phyloP scores from a whole-genome alignment of 2,113 vertebrate genomes.

The Chloropsis cyanopogon region DNA sequence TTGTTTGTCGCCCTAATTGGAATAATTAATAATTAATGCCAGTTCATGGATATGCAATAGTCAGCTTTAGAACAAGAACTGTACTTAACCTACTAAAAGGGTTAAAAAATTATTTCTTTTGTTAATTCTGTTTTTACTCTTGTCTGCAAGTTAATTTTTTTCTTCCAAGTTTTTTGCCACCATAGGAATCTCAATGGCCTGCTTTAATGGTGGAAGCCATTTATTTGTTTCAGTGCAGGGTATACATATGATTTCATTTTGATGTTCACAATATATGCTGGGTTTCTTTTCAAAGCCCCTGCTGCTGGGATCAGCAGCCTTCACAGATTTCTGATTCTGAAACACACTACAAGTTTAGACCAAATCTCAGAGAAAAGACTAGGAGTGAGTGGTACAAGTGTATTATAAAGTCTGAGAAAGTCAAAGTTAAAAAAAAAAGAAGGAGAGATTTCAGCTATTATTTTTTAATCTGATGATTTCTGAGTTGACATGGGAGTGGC shows the following conservation, averaged over 20 bases:
- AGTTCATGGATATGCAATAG: background rate
- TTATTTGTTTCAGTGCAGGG: background rate
- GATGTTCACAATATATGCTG: background rate
- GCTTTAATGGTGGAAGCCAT: background rate
- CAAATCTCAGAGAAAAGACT: background rate
- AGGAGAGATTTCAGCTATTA: background rate
- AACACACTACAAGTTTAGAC: background rate
- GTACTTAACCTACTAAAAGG: background rate
- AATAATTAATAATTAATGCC: constrained; percentile 57
- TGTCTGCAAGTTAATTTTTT: background rate
- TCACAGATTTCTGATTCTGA: background rate
- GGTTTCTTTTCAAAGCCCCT: background rate
- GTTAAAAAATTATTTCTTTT: background rate
- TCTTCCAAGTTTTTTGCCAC: background rate
- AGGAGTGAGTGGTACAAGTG: background rate
- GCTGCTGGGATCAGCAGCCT: background rate
- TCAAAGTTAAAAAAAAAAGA: background rate
- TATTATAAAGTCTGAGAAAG: background rate
- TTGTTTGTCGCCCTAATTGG: constrained; percentile 58
- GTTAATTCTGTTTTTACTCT: background rate
- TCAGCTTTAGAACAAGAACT: background rate
- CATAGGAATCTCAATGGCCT: background rate
- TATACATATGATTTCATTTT: background rate
- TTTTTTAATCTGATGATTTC: background rate
- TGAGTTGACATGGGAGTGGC: background rate